phyloP scores from a whole-genome alignment of 2,888 invertebrate genomes.

The Emesis russula region DNA sequence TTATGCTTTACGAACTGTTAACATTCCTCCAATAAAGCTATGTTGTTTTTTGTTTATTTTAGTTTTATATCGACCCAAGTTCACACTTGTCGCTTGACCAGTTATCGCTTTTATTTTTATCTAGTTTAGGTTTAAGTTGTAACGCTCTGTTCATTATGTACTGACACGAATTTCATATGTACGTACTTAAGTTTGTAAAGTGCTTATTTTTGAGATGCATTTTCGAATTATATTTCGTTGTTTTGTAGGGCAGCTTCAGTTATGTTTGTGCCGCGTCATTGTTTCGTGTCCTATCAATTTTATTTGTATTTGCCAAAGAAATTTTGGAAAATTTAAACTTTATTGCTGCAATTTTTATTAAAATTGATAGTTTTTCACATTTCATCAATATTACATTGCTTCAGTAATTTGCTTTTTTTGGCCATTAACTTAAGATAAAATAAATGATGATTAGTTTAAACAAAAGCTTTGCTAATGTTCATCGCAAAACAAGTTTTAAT shows the following conservation, averaged over 20 bases:
- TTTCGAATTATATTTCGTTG: conserved; percentile 91
- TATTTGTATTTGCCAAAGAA: conserved; percentile 94
- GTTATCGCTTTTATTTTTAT: conserved; percentile 92
- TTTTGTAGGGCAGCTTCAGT: conserved; percentile 94
- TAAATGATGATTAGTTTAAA: too few species aligned
- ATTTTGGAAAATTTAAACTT: conserved; percentile 91
- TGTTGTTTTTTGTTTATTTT: conserved; percentile 95
- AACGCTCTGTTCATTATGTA: conserved; percentile 92
- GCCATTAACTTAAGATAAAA: too few species aligned
- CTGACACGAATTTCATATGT: conserved; percentile 93
- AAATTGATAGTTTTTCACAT: conserved; percentile 76
- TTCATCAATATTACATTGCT: too few species aligned
- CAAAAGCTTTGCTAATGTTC: too few species aligned
- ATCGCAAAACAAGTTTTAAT: too few species aligned
- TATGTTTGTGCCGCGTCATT: conserved; percentile 93
- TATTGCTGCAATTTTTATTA: conserved; percentile 91
- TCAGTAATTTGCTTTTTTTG: too few species aligned
- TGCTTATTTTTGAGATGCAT: conserved; percentile 94
- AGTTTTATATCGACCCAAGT: conserved; percentile 93
- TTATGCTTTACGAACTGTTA: conserved; percentile 94
- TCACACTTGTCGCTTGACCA: conserved; percentile 93
- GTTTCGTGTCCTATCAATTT: conserved; percentile 92
- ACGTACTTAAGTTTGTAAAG: conserved; percentile 94
- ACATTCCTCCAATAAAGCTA: conserved; percentile 95
- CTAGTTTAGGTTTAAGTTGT: conserved; percentile 92